A percentile compares a stretch with the other conserved stretches of the same genome.
Evolutionary conservation across 2,888 invertebrate species (phyloP).

Genomic region (Drosophila birchii): DNA sequence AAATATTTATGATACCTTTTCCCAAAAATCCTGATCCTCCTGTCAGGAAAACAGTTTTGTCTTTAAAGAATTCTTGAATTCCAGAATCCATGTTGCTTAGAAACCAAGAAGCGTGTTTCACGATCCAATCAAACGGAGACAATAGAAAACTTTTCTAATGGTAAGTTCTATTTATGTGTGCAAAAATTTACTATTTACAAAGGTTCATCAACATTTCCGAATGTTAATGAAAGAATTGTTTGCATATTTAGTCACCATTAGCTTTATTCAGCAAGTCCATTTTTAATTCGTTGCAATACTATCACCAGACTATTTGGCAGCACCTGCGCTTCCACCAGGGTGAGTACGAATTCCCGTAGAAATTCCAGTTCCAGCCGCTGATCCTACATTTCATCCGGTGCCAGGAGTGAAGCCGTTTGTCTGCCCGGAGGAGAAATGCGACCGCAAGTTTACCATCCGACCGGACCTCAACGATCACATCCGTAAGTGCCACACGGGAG

Average conservation of each 20-base stretch:
- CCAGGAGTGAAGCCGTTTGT: conserved; percentile 88
- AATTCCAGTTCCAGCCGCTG: neutral
- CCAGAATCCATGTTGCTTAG: conserved; percentile 56
- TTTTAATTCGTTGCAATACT: neutral
- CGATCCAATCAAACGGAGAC: neutral
- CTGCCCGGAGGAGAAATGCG: conserved; percentile 87
- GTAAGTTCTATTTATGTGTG: conserved; percentile 11
- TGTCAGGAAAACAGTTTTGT: conserved; percentile 87
- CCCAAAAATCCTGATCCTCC: conserved; percentile 87
- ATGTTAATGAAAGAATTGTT: neutral
- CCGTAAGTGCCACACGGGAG: conserved; percentile 88
- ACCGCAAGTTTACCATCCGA: conserved; percentile 87
- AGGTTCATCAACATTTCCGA: conserved; percentile 6
- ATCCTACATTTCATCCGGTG: neutral
- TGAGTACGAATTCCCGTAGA: conserved; percentile 40
- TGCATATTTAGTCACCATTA: neutral
- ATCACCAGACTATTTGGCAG: conserved; percentile 86
- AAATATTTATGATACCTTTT: conserved; percentile 75
- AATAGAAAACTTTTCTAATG: conserved; percentile 19
- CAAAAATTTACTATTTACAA: conserved; percentile 2
- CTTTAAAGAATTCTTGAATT: conserved; percentile 87
- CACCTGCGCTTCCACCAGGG: conserved; percentile 89
- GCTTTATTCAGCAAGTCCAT: neutral
- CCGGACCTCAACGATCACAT: conserved; percentile 88
- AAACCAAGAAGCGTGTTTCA: neutral